phyloP scores from a whole-genome alignment of 2,888 invertebrate species.

The Drosophila mulleri region DNA sequence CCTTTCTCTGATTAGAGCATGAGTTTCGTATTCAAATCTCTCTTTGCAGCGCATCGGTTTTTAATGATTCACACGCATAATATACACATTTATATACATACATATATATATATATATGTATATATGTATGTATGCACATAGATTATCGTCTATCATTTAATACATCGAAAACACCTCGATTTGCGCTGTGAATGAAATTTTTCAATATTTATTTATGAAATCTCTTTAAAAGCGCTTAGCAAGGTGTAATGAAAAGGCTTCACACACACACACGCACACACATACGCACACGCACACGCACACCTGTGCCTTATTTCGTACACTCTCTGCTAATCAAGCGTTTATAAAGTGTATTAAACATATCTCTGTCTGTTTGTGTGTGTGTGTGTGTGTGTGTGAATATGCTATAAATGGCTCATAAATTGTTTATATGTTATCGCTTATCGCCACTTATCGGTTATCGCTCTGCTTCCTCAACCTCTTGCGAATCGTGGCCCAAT shows the following conservation, averaged over 20 bases:
- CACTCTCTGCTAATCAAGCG: constrained; percentile 7
- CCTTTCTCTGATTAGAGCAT: not conserved
- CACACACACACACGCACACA: not conserved
- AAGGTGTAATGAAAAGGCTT: not conserved
- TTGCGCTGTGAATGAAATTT: constrained; percentile 5
- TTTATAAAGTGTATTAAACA: not conserved
- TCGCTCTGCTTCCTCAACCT: constrained; percentile 11
- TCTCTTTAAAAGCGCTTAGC: constrained; percentile 5
- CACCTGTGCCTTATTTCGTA: not conserved
- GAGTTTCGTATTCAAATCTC: too few relatives aligned
- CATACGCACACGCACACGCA: too few relatives aligned
- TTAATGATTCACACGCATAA: not conserved
- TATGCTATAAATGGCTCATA: not conserved
- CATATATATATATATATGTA: not conserved
- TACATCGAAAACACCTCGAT: constrained; percentile 1
- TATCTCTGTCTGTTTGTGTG: too few relatives aligned
- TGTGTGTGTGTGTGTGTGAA: not conserved
- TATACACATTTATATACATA: too few relatives aligned
- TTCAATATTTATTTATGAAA: constrained; percentile 18
- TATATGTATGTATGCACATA: not conserved
- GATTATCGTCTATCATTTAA: constrained; percentile 4
- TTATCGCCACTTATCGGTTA: constrained; percentile 27
- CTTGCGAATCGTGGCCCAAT: not conserved
- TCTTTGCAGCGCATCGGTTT: not conserved
- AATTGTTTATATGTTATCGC: constrained; percentile 15